Evolutionary conservation across 2,888 invertebrate genomes (phyloP).

Genomic region (Drosophila algonquin): DNA sequence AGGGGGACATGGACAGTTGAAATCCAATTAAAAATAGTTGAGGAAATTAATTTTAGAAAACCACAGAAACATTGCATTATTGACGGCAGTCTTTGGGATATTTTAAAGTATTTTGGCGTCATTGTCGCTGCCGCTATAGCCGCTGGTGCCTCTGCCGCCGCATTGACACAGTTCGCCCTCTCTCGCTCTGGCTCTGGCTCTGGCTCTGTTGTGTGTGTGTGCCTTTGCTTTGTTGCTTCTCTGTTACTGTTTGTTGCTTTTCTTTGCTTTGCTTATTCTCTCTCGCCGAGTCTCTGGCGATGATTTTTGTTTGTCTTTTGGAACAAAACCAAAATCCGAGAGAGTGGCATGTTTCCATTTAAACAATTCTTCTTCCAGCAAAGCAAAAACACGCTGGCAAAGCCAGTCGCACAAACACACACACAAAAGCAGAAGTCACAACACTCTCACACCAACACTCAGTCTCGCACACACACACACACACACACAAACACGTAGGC

Average conservation of each 20-base stretch:
- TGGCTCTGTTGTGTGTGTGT: slow-evolving; percentile 48
- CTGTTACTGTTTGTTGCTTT: slow-evolving; percentile 54
- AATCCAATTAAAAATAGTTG: slow-evolving; percentile 69
- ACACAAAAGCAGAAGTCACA: slow-evolving; percentile 54
- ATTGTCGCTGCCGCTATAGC: slow-evolving; percentile 38
- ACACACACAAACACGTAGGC: slow-evolving; percentile 36
- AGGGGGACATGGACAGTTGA: slow-evolving; percentile 7
- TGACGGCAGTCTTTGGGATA: slow-evolving; percentile 23
- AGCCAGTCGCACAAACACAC: slow-evolving; percentile 58
- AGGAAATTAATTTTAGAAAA: slow-evolving; percentile 37
- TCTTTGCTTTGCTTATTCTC: slow-evolving; percentile 42
- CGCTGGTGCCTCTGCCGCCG: slow-evolving; percentile 24
- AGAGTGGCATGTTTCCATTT: slow-evolving; percentile 14
- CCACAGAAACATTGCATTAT: slow-evolving; percentile 32
- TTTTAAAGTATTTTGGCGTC: slow-evolving; percentile 70
- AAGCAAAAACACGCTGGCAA: slow-evolving; percentile 63
- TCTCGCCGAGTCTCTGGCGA: not conserved
- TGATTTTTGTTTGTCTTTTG: slow-evolving; percentile 11
- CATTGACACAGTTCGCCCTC: slow-evolving; percentile 76
- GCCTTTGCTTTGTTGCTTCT: slow-evolving; percentile 48
- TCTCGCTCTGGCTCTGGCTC: slow-evolving; percentile 67
- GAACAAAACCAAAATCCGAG: slow-evolving; percentile 33
- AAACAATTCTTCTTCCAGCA: slow-evolving; percentile 14
- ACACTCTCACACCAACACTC: slow-evolving; percentile 31
- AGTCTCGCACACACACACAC: slow-evolving; percentile 45